Conservation (phyloP, 2,888 invertebrate genomes). For the Plemyria rubiginata region DNA sequence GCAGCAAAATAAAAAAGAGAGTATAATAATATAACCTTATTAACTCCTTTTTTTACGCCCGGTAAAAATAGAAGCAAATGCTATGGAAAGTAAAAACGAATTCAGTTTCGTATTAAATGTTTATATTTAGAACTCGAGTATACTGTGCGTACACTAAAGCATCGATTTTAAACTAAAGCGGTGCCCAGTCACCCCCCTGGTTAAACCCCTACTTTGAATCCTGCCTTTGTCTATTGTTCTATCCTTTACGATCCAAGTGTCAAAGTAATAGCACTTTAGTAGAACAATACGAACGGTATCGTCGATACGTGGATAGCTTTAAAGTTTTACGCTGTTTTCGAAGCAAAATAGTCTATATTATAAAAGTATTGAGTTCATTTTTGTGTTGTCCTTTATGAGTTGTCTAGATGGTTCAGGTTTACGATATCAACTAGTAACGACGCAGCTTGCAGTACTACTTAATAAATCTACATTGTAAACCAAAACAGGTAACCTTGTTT, state of each 20-base stretch:
- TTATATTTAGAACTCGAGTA: neutral
- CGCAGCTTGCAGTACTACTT: slow-evolving; percentile 18
- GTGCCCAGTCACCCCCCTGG: slow-evolving; percentile 1
- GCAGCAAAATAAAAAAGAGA: too few species aligned
- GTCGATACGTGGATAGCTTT: slow-evolving; percentile 14
- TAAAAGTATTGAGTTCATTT: slow-evolving; percentile 12
- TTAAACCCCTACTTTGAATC: slow-evolving; percentile 13
- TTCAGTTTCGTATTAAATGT: too few species aligned
- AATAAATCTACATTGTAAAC: too few species aligned
- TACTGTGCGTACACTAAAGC: neutral
- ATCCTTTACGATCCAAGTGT: slow-evolving; percentile 18
- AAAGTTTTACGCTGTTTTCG: slow-evolving; percentile 18
- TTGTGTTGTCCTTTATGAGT: neutral
- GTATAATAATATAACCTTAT: too few species aligned
- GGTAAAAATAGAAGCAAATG: too few species aligned
- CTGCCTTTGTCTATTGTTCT: slow-evolving; percentile 19
- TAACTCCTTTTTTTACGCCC: too few species aligned
- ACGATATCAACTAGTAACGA: slow-evolving; percentile 29
- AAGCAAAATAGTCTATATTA: slow-evolving; percentile 15
- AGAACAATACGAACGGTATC: slow-evolving; percentile 20
- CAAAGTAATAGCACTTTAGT: slow-evolving; percentile 23
- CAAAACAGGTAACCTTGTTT: slow-evolving; percentile 21
- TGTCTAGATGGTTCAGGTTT: slow-evolving; percentile 14
- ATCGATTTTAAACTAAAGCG: slow-evolving; percentile 8
- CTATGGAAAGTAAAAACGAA: too few species aligned